Evolutionary conservation across 2,888 invertebrate genomes (phyloP).

Genomic region (Dryomyza anilis): DNA sequence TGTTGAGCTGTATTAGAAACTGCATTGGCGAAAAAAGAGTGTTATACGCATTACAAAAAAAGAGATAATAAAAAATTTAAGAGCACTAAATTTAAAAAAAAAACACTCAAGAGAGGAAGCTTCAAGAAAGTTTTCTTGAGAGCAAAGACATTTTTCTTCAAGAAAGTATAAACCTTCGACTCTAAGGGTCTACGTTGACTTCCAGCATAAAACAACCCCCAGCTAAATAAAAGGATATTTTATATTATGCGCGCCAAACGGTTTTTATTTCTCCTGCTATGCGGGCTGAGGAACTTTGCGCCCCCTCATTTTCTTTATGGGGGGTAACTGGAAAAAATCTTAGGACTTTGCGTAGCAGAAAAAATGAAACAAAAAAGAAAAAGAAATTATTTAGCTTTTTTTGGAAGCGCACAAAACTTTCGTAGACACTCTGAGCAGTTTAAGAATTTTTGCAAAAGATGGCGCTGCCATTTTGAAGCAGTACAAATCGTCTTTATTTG

Average conservation of each 20-base stretch:
- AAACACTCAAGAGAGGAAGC: constrained; percentile 35
- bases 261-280: background rate
- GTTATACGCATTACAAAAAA: background rate
- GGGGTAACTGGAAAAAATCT: background rate
- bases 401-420: background rate
- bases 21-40: background rate
- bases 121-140: constrained; percentile 49
- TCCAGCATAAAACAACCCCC: too few species aligned
- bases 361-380: too few species aligned
- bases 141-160: constrained; percentile 29
- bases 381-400: background rate
- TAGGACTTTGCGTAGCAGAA: constrained; percentile 1
- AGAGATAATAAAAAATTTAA: background rate
- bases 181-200: too few species aligned
- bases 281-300: background rate
- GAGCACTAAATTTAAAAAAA: constrained; percentile 15
- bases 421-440: background rate
- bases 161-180: too few species aligned
- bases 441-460: background rate
- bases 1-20: constrained; percentile 27
- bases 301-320: background rate
- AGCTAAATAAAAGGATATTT: too few species aligned
- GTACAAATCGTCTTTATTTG: background rate
- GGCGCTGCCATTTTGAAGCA: background rate
- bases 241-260: background rate